Evolutionary conservation across 2,113 vertebrate species (phyloP).

Genomic region (Thunnus maccoyii): DNA sequence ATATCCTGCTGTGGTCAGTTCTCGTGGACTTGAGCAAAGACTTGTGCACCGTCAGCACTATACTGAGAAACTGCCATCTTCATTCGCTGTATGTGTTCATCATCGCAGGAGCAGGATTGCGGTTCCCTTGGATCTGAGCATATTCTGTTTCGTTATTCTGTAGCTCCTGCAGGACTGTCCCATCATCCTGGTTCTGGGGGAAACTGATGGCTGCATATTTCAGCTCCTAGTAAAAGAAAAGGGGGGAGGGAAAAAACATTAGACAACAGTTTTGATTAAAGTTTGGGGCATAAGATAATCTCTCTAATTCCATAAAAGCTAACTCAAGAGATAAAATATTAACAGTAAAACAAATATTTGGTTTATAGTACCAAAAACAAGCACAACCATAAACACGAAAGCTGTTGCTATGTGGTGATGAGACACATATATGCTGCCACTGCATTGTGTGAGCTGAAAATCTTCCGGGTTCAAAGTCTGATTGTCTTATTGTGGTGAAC

Average conservation of each 20-base stretch:
- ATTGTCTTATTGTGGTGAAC: neutral
- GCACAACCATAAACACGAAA: neutral
- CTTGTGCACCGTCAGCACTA: accelerated
- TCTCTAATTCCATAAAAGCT: neutral
- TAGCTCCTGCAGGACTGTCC: accelerated
- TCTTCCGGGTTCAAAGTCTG: slow-evolving; percentile 50
- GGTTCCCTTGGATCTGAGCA: slow-evolving; percentile 18
- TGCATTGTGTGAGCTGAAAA: neutral
- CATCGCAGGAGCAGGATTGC: slow-evolving; percentile 4
- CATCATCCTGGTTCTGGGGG: neutral
- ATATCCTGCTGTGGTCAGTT: neutral
- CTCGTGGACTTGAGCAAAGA: neutral
- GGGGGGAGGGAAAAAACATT: neutral
- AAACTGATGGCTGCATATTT: slow-evolving; percentile 46
- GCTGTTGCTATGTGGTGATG: neutral
- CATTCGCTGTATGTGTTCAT: neutral
- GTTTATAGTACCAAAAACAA: neutral
- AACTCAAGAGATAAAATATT: neutral
- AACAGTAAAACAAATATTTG: neutral
- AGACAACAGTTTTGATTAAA: neutral
- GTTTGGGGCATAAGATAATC: neutral
- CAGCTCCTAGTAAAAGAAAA: slow-evolving; percentile 52
- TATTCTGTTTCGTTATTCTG: slow-evolving; percentile 28
- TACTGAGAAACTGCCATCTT: neutral
- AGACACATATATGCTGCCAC: neutral